Percentiles rank a stretch among this genome's conserved stretches.
phyloP scores from a whole-genome alignment of 2,113 vertebrate species.

The Paradisaea rubra region DNA sequence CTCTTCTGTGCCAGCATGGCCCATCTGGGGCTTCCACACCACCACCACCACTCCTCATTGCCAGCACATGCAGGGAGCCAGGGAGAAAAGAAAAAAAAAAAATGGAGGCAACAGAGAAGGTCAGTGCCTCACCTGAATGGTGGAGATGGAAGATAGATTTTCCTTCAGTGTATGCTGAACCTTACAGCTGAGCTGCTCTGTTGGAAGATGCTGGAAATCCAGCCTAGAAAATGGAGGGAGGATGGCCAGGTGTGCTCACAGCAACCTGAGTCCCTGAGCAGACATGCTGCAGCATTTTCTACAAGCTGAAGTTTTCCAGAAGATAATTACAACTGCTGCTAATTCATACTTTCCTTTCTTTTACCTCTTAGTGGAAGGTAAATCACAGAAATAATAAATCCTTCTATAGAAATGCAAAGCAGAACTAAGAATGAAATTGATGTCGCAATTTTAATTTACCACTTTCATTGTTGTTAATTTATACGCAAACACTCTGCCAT shows the following conservation, averaged over 20 bases:
- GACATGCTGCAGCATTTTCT: background rate
- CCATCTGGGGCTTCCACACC: background rate
- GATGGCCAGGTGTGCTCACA: background rate
- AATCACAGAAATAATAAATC: conserved; percentile 63
- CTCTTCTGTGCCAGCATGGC: background rate
- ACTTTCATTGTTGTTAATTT: conserved; percentile 60
- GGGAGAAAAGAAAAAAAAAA: background rate
- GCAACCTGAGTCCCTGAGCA: background rate
- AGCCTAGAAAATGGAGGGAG: background rate
- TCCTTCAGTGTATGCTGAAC: background rate
- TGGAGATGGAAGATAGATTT: background rate
- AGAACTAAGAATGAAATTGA: conserved; percentile 65
- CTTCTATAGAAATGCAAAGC: conserved; percentile 62
- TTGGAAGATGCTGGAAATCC: background rate
- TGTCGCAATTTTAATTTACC: conserved; percentile 60
- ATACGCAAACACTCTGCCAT: conserved; percentile 23
- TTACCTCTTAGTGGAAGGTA: conserved; percentile 28
- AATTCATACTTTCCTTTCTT: background rate
- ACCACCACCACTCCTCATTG: background rate
- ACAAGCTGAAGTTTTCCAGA: background rate
- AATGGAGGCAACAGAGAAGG: background rate
- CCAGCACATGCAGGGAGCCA: background rate
- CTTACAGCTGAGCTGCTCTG: background rate
- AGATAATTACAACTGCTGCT: background rate
- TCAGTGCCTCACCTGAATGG: background rate